These are phyloP conservation scores for Nylanderia fulva DNA, from an alignment of 1,140 invertebrate genomes.

Conservation along the genomic window DNA sequence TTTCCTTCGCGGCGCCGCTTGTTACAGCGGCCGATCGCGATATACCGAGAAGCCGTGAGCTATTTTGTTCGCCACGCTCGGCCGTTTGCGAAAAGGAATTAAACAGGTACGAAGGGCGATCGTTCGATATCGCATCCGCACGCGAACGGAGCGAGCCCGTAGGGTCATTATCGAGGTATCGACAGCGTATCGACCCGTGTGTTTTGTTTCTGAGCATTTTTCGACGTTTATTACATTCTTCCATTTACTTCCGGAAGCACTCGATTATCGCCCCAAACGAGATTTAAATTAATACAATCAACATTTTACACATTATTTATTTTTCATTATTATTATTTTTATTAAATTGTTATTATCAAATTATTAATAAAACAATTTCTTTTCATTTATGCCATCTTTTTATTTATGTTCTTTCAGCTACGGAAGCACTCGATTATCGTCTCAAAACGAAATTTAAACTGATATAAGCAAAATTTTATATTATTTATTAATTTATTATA, in stretches of 20 bases:
- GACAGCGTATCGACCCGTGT: constrained; percentile 12
- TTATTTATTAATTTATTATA: no score
- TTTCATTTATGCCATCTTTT: no score
- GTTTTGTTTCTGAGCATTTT: neutral
- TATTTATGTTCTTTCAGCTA: no score
- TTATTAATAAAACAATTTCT: no score
- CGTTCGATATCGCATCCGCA: constrained; percentile 37
- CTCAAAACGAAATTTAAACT: no score
- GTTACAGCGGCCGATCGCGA: constrained; percentile 55
- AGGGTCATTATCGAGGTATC: constrained; percentile 25
- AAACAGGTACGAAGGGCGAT: constrained; percentile 41
- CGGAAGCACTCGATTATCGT: no score
- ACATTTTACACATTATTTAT: neutral
- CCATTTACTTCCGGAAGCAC: neutral
- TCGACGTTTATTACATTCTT: neutral
- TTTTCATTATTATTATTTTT: no score
- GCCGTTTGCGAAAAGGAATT: constrained; percentile 61
- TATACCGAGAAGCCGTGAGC: constrained; percentile 33
- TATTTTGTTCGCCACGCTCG: constrained; percentile 60
- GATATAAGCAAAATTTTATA: no score
- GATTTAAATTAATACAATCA: neutral
- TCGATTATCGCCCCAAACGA: neutral
- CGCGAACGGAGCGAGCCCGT: neutral
- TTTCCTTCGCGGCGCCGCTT: constrained; percentile 63
- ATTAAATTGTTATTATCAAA: no score